These are phyloP conservation scores for Pristionchus arcanus DNA, from an alignment of 2,888 invertebrate species.

Conservation along the genomic window DNA sequence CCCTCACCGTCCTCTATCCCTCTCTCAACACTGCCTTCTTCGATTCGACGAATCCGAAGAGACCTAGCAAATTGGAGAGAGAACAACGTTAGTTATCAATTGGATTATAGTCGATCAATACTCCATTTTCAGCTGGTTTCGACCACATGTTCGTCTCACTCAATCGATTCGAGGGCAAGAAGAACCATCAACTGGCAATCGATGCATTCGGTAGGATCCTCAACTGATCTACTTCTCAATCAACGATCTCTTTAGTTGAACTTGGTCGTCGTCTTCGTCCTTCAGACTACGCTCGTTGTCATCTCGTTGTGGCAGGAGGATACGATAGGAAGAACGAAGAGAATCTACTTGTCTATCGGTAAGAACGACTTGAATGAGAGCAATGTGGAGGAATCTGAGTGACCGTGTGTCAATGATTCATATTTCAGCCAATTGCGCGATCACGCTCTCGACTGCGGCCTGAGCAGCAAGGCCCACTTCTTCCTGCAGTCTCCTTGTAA, in stretches of 20 bases:
- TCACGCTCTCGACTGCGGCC: constrained; percentile 40
- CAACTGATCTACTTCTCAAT: not conserved
- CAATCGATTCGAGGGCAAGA: constrained; percentile 97
- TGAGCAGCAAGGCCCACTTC: constrained; percentile 51
- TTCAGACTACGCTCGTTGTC: constrained; percentile 81
- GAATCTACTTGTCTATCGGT: constrained; percentile 85
- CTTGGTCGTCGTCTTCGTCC: constrained; percentile 48
- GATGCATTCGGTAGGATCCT: constrained; percentile 85
- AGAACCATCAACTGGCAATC: constrained; percentile 92
- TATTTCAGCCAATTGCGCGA: constrained; percentile 44
- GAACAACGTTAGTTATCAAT: constrained; percentile 27
- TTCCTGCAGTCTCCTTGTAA: constrained; percentile 55
- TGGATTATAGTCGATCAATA: not conserved
- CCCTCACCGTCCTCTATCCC: constrained; percentile 93
- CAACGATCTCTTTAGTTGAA: constrained; percentile 10
- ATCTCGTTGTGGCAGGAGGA: constrained; percentile 94
- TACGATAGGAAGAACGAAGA: constrained; percentile 92
- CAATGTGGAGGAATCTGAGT: not conserved
- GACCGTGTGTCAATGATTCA: not conserved
- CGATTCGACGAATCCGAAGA: constrained; percentile 62
- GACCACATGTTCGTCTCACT: constrained; percentile 89
- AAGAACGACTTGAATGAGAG: not conserved
- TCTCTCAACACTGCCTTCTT: constrained; percentile 89
- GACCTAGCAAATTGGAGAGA: constrained; percentile 67
- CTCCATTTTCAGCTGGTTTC: constrained; percentile 65